Evolutionary conservation across 2,113 vertebrate genomes (phyloP), one percentile per base, ranked within the genome.

Genomic region (Dipodomys spectabilis): DNA sequence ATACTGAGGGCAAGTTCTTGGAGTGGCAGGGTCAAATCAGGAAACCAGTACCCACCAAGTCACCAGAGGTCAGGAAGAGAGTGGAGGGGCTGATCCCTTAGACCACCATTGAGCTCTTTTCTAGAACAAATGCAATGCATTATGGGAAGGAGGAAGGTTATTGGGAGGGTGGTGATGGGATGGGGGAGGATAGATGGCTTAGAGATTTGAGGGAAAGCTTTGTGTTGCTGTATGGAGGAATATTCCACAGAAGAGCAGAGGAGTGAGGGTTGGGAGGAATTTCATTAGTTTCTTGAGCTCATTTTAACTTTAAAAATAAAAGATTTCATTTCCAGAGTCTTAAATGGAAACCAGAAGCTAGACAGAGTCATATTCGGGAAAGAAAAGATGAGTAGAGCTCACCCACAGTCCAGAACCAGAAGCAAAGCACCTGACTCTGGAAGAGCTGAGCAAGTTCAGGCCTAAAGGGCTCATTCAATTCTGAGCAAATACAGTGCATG

Each of bases 261-360:
- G 72, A 77, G 49, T 94, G 83, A 79, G 77, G 25, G 64, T 20
- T 39, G 6, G 65, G 62, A 93, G 64, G 60, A 90, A 84, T 90
- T 87, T 87, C 92, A 94, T 94, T 73, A 65, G 57, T 86, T 89
- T 86, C 78, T 87, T 78, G 20, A 90, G 93, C n/a, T 79, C 79
- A 49, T 72, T 92, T 94, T 80, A 96, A 94, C 81, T 67, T 71
- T 32, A 90, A 95, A 89, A 95, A 89, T 65, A 73, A 64, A 80
- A 92, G 45, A 68, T 64, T 90, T 88, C 39, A 88, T 81, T 87
- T 84, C 32, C 79, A 78, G 60, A 87, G 69, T 85, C n/a, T 80
- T 90, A 87, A 67, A 81, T 39, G 20, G 69, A 64, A 86, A 69
- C 25, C 25, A 78, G 60, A 72, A 75, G 49, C 45, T 62, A 45